These are phyloP conservation scores for Lampris incognitus DNA, from an alignment of 2,113 vertebrate genomes.

Conservation along the genomic window DNA sequence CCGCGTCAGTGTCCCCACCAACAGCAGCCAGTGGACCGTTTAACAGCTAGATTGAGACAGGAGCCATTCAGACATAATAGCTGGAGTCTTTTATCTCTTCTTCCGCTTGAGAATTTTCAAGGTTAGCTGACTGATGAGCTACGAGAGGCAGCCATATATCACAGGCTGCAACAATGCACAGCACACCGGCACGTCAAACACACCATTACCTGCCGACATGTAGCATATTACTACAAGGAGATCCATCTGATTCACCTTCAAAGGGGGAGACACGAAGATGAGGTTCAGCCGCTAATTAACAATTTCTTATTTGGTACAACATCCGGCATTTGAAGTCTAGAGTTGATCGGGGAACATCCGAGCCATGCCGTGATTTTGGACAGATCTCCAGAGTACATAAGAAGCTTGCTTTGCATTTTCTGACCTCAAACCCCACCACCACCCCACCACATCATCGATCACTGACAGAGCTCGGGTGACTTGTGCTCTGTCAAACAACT, in stretches of 20 bases:
- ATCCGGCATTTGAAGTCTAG: background rate
- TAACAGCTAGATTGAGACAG: constrained; percentile 67
- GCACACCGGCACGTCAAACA: constrained; percentile 58
- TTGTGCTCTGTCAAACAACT: constrained; percentile 75
- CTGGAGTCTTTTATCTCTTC: constrained; percentile 67
- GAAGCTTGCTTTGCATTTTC: constrained; percentile 59
- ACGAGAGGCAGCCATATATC: constrained; percentile 61
- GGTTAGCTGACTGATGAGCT: constrained; percentile 74
- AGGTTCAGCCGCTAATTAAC: constrained; percentile 23
- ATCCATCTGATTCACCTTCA: constrained; percentile 64
- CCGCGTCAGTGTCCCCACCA: constrained; percentile 39
- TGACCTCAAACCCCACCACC: constrained; percentile 8
- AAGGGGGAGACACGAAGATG: constrained; percentile 12
- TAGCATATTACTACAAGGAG: constrained; percentile 54
- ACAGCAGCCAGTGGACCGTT: constrained; percentile 51
- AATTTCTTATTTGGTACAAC: constrained; percentile 14
- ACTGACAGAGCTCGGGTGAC: constrained; percentile 69
- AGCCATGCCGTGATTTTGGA: constrained; percentile 4
- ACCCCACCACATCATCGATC: constrained; percentile 72
- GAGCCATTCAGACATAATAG: constrained; percentile 67
- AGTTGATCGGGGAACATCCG: background rate
- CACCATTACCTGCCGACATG: constrained; percentile 57
- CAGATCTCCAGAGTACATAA: constrained; percentile 43
- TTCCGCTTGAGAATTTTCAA: constrained; percentile 57
- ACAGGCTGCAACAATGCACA: constrained; percentile 56